Percentiles rank a stretch among this genome's conserved stretches.
These are phyloP conservation scores for Clitarchus hookeri DNA, from an alignment of 2,888 invertebrate species.

Conservation along the genomic window DNA sequence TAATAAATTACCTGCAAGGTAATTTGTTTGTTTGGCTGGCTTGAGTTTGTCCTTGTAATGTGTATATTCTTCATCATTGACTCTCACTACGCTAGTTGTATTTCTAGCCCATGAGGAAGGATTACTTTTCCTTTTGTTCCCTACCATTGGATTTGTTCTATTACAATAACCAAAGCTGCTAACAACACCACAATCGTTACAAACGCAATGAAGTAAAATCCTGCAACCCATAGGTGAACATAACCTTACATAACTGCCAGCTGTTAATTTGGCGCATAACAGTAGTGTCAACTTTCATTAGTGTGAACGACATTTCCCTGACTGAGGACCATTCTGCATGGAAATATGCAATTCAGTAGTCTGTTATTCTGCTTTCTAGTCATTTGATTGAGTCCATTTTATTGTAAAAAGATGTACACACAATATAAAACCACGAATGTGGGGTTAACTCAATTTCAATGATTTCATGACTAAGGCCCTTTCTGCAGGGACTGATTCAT, in stretches of 20 bases:
- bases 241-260: background rate
- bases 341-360: background rate
- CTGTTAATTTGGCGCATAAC: background rate
- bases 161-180: background rate
- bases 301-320: background rate
- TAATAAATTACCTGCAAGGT: background rate
- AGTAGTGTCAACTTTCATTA: background rate
- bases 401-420: background rate
- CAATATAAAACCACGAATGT: background rate
- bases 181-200: too few species aligned
- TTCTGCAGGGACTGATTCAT: background rate
- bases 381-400: background rate
- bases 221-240: background rate
- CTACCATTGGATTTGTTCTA: background rate
- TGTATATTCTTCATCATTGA: background rate
- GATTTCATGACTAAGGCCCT: background rate
- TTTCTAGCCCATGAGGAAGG: background rate
- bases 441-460: background rate
- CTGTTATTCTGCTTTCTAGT: background rate
- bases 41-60: background rate
- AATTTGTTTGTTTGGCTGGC: background rate
- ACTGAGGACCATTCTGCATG: constrained; percentile 6
- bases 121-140: background rate
- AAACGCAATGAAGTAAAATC: background rate
- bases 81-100: background rate